Evolutionary conservation across 2,113 vertebrate genomes (phyloP), one percentile per base, ranked within the genome.

Genomic region (Phalacrocorax aristotelis): DNA sequence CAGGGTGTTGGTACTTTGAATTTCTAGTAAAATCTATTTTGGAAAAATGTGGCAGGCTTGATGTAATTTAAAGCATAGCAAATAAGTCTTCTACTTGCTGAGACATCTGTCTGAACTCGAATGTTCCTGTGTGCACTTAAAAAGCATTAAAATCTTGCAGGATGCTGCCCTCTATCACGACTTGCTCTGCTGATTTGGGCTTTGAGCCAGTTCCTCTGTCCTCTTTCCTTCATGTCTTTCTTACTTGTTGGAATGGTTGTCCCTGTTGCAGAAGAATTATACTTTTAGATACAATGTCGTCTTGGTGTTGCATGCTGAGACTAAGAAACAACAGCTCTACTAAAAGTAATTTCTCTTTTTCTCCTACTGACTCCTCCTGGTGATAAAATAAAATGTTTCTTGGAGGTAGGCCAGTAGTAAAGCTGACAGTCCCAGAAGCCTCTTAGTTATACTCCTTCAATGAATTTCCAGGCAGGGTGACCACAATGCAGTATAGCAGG

Each of bases 271-370:
- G 44, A 58, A 1, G 1, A 90, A 12, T 17, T 38, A 13, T 57
- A 19, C 11, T 69, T 88, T 44, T 61, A 88, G 49, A n/a, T 65
- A 65, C 7, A 36, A 52, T 61, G 18, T 42, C 30, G 15, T 86
- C 75, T 57, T 83, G 15, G 22, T 80, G 29, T 72, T 83, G 34
- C 25, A 26, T 57, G 30, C 62, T 80, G 62, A 88, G 49, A 40
- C 30, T 61, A 86, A 66, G 72, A 80, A 93, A 90, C 13, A 91
- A 72, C 52, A 71, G 6, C 8, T 65, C 34, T 13, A 9, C 32
- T 90, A 90, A 90, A 27, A 77, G 27, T 93, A 61, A 69, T 95
- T 86, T 90, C 11, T 92, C 38, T 88, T 76, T 94, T 77, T 5
- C 30, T 13, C 46, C 23, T 83, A 38, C 36, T 88, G 79, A 58